A percentile compares a stretch with the other conserved stretches of the same genome.
These are phyloP conservation scores for Ceriagrion tenellum DNA, from an alignment of 2,888 invertebrate genomes.

Conservation along the genomic window DNA sequence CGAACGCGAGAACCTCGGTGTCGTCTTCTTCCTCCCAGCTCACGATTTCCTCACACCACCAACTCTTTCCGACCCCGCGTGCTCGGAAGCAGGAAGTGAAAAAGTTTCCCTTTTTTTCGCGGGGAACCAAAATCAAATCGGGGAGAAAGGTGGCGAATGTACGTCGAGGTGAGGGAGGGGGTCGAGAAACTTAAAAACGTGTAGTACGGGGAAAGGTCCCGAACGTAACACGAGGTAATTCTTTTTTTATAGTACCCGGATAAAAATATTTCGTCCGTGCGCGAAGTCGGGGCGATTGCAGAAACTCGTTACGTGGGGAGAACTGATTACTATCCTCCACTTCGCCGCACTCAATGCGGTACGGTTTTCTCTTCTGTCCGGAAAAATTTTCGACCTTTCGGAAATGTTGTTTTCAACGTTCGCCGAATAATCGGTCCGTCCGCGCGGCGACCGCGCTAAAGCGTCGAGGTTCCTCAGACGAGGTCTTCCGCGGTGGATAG, in stretches of 20 bases:
- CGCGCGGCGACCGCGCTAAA: background rate
- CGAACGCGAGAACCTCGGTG: background rate
- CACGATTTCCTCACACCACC: background rate
- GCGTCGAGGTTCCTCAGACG: background rate
- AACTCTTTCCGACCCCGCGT: background rate
- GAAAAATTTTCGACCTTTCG: background rate
- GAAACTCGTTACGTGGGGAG: no score
- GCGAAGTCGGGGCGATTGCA: no score
- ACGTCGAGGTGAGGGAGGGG: background rate
- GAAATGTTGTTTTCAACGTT: background rate
- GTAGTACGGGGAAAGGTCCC: background rate
- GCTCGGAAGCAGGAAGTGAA: background rate
- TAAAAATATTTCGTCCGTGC: background rate
- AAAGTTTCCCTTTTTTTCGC: constrained; percentile 7
- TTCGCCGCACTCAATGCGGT: background rate
- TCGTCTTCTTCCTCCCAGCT: background rate
- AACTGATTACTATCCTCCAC: no score
- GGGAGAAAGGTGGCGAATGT: background rate
- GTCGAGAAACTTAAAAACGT: background rate
- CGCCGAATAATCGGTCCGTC: background rate
- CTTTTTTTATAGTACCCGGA: background rate
- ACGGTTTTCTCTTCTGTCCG: background rate
- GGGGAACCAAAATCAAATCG: background rate
- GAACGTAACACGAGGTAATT: background rate
- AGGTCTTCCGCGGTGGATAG: background rate